Conservation (phyloP, 2,113 vertebrate genomes). For the mouse (Mus musculus) region GRCm39 chr10:17529001-17529500, state of each 20-base stretch:
- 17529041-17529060: background rate
- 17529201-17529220: background rate
- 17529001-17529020: background rate
- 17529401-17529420: background rate
- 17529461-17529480: conserved; percentile 53
- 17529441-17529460: conserved; percentile 43
- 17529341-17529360: background rate
- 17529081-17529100: background rate
- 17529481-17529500: conserved; percentile 56
- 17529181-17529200: background rate
- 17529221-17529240: conserved; percentile 14
- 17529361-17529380: background rate
- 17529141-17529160: background rate
- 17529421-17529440: background rate
- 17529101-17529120: background rate
- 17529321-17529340: background rate
- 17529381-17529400: conserved; percentile 10
- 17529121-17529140: background rate
- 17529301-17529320: background rate
- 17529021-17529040: background rate
- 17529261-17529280: background rate
- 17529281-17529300: background rate
- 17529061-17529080: background rate
- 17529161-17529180: background rate
- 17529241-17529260: background rate